phyloP scores from a whole-genome alignment of 1,140 invertebrate genomes.

The Papilio glaucus region DNA sequence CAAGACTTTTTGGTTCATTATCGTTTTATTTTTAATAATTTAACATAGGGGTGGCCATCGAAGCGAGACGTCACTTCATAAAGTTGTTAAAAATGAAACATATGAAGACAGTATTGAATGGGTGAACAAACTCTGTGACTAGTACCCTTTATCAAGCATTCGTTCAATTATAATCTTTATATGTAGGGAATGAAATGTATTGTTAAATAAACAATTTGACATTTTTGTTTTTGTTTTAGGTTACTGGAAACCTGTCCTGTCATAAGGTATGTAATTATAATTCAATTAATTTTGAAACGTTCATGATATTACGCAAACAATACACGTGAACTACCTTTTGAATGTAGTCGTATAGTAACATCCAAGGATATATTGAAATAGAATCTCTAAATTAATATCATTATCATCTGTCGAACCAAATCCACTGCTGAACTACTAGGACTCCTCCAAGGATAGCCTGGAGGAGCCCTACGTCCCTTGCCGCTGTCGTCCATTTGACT shows the following conservation, averaged over 20 bases:
- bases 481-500: too few relatives aligned
- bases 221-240: conserved; percentile 7
- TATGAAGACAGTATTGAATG: conserved; percentile 51
- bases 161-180: conserved; percentile 2
- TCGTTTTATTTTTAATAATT: conserved; percentile 3
- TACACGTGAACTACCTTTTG: neutral
- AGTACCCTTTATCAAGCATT: neutral
- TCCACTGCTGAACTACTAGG: too few relatives aligned
- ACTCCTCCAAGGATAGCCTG: too few relatives aligned
- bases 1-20: neutral
- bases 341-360: too few relatives aligned
- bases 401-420: too few relatives aligned
- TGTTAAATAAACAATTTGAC: neutral
- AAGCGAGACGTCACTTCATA: conserved; percentile 54
- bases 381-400: too few relatives aligned
- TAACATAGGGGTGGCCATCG: conserved; percentile 51
- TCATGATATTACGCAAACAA: neutral
- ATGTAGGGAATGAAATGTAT: neutral
- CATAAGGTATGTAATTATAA: conserved; percentile 11
- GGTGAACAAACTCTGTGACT: conserved; percentile 49
- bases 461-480: too few relatives aligned
- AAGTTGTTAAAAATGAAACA: conserved; percentile 49
- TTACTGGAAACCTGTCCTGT: conserved; percentile 13
- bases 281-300: neutral
- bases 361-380: too few relatives aligned